Evolutionary conservation across 2,888 invertebrate species (phyloP), one percentile per base, ranked within the genome.

Genomic region (Norana najaformis): DNA sequence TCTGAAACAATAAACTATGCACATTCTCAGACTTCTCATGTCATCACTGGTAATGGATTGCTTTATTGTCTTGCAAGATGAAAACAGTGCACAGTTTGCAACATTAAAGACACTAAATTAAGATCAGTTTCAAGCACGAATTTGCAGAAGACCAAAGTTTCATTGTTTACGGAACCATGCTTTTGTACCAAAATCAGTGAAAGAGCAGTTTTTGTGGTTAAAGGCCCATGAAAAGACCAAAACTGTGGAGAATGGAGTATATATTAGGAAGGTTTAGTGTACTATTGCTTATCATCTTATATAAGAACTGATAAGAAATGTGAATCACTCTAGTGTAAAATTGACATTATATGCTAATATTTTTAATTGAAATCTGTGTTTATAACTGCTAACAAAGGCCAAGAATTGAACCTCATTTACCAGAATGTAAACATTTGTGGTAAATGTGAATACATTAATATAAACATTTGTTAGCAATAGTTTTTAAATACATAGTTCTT

Each of bases 1-100:
- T 95, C 94, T 4, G 94, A 94, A 35, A 94, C 94, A 82, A 94
- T 95, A 89, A 94, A 95, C 92, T 91, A 93, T 90, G 94, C 94
- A 18, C 94, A 94, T 90, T 90, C 90, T 0, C 91, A 94, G 90
- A 94, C 94, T 36, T 93, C 93, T 83, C 92, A 91, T 91, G 94
- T 94, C 20, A 93, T 92, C 69, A 92, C 93, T 91, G 93, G 94
- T 94, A 90, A 88, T 36, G 34, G 34, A 20, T 38, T 30, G 11
- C 30, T 4, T 30, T 53, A 30, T 30, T 53, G 11, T 53, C 53
- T 53, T 69, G 69, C n/a, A n/a, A n/a, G 69, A n/a, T 5, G 69
- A 69, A 69, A 69, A 69, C 11, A 69, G 69, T 69, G n/a, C n/a
- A 1, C 6, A 11, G 69, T 69, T n/a, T n/a, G 6, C 47, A 47